phyloP scores from a whole-genome alignment of 2,113 vertebrate species.

The Abramis brama region DNA sequence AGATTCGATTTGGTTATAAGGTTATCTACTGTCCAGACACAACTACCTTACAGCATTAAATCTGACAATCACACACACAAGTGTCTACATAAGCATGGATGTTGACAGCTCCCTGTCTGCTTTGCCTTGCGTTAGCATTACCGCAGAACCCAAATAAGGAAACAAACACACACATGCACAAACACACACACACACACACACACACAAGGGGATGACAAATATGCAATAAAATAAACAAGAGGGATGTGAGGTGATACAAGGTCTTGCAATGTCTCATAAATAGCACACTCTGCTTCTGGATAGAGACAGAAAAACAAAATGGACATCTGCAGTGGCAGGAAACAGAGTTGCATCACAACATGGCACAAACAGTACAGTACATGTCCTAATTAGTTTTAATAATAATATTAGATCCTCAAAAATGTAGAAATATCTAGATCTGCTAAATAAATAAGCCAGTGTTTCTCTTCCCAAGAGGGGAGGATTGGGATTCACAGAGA shows the following conservation, averaged over 20 bases:
- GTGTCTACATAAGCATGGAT: conserved; percentile 35
- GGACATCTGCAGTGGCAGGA: neutral
- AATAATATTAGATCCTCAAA: neutral
- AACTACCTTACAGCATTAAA: conserved; percentile 15
- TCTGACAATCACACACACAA: neutral
- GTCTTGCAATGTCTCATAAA: conserved; percentile 54
- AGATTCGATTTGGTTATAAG: neutral
- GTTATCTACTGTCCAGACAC: neutral
- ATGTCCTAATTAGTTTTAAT: neutral
- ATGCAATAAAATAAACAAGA: conserved; percentile 46
- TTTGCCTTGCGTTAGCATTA: neutral
- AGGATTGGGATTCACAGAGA: neutral
- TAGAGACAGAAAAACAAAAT: conserved; percentile 42
- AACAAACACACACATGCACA: conserved; percentile 23
- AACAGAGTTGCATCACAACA: conserved; percentile 1
- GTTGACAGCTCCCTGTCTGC: conserved; percentile 6
- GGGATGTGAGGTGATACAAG: conserved; percentile 54
- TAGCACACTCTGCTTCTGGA: conserved; percentile 41
- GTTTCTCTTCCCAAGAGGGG: neutral
- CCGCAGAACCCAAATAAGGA: conserved; percentile 11
- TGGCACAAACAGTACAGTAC: neutral
- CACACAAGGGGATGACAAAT: neutral
- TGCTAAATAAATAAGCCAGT: neutral
- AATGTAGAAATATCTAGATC: neutral
- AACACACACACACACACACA: conserved; percentile 10